These are phyloP conservation scores for Euplagia quadripunctaria DNA, from an alignment of 2,888 invertebrate genomes.

Conservation along the genomic window DNA sequence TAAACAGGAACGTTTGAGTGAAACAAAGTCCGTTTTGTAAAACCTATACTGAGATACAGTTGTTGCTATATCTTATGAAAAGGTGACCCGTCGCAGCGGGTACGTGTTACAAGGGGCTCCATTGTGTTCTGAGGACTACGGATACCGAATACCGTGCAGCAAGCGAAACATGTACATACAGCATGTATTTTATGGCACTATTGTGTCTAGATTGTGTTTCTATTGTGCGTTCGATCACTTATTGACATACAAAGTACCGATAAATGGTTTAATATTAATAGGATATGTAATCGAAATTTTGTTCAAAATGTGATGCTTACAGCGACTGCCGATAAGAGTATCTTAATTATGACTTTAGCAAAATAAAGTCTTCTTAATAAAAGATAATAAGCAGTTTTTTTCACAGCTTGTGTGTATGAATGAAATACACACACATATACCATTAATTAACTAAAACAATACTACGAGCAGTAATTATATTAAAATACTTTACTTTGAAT, in stretches of 20 bases:
- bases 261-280: background rate
- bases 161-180: constrained; percentile 4
- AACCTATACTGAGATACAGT: background rate
- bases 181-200: background rate
- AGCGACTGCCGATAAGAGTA: no score
- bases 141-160: constrained; percentile 1
- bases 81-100: background rate
- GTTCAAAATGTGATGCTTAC: background rate
- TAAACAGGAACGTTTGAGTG: background rate
- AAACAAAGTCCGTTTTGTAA: background rate
- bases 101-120: constrained; percentile 7
- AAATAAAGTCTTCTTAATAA: no score
- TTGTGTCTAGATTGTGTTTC: background rate
- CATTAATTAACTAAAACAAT: no score
- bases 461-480: background rate
- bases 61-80: constrained; percentile 7
- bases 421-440: no score
- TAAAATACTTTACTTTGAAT: background rate
- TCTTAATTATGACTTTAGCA: no score
- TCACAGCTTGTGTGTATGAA: no score
- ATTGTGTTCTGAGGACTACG: constrained; percentile 16
- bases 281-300: background rate
- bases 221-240: background rate
- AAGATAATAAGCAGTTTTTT: no score
- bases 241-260: background rate